Base-by-base conservation (phyloP, 2,888 invertebrate genomes). In the Pecten maximus region DNA sequence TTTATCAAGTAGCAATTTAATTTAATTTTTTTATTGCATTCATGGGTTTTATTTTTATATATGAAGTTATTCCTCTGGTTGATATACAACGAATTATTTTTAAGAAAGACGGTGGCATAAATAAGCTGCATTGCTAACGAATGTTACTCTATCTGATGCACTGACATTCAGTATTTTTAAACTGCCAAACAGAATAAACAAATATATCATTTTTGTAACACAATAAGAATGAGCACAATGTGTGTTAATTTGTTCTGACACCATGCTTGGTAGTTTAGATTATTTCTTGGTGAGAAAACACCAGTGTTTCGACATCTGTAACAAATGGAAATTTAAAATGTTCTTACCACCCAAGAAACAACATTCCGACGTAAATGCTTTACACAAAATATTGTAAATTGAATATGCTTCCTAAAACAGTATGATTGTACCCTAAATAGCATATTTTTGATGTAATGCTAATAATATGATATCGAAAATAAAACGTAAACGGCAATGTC, bases 221-320 rank as follows among this genome's bases (percentile, higher is more conserved):
- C 35, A 2, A 2, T 19, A 28, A 28, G 28, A 74, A 74, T 74
- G 28, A 74, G 15, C 74, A 74, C 74, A 28, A 74, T 74, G 35
- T 74, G 74, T 10, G 35, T 74, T 74, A 12, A 4, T 74, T 12
- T 0, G 74, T 3, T 35, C 28, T 74, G 35, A 74, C 74, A 23
- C 74, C 28, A 10, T 16, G 23, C 74, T 74, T 12, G 74, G 35
- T 74, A 15, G 74, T 74, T 35, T 19, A 12, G 10, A 6, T 74
- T 28, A 74, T 74, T 74, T 35, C 12, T 74, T 74, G 28, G 74
- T 35, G 74, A 74, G 74, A 74, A 74, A 74, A 74, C 74, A 74
- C 35, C 35, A 35, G 6, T 74, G 74, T 74, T 74, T 74, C 35
- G 74, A 74, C 74, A 35, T 8, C 28, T 74, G 74, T 35, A 74